Evolutionary conservation across 2,113 vertebrate species (phyloP), one percentile per base, ranked within the genome.

Genomic region (Cyprinus carpio): DNA sequence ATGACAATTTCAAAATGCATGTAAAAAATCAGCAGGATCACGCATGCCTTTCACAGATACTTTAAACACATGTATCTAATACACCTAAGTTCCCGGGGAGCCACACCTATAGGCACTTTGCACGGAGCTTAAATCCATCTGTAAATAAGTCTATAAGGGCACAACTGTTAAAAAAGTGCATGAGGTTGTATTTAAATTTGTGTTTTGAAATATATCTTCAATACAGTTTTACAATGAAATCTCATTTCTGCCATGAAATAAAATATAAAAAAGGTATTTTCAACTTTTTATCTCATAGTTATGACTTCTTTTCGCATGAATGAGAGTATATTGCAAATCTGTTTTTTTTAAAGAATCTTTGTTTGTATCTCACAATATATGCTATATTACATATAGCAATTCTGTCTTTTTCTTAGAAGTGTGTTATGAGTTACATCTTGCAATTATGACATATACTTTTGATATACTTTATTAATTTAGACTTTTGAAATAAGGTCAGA

Each of bases 61-160:
- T 79, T 79, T 37, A 60, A 23, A 60, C 51, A 37, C 31, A 27
- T 56, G 75, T 56, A 51, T 37, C 13, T 51, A 51, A 27, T 27
- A 18, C 74, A 51, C 74, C 74, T 25, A 54, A 34, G 69, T 71
- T 75, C 27, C 31, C 29, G 20, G 16, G 69, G 49, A 67, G 83
- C 69, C 86, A 80, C 87, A 62, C 81, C 81, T 27, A 23, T 82
- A 9, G 58, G 16, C 69, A 80, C 76, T 58, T 71, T 76, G 72
- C 83, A 71, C 71, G 13, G 58, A 54, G 18, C 46, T 85, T 64
- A 43, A 72, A 88, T 86, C 81, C 75, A 3, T 86, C 43, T 13
- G 84, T 77, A 88, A 88, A 88, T 46, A 85, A 31, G 0, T 51
- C 79, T 64, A 60, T 67, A 67, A 65, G 25, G 25, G 78, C 76